Conservation (phyloP, 1,140 invertebrate species). For the Hycleus phaleratus region DNA sequence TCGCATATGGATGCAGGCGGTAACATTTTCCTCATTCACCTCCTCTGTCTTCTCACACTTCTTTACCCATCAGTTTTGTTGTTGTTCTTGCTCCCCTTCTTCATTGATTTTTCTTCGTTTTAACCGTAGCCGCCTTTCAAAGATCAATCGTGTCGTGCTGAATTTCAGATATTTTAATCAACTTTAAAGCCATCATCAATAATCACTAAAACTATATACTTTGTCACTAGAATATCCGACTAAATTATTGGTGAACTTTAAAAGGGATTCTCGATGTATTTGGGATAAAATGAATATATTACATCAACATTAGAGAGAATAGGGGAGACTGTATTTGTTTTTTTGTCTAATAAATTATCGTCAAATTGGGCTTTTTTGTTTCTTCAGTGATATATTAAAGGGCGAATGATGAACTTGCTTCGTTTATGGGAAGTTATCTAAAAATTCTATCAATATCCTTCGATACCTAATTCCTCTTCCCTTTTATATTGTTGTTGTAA, state of each 20-base stretch:
- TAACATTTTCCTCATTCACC: slow-evolving; percentile 7
- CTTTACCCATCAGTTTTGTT: not conserved
- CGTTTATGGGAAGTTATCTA: slow-evolving; percentile 7
- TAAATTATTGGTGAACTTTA: too few relatives aligned
- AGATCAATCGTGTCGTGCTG: slow-evolving; percentile 1
- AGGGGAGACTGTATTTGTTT: not conserved
- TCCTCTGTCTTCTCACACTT: not conserved
- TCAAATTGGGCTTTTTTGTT: slow-evolving; percentile 1
- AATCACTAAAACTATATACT: slow-evolving; percentile 11
- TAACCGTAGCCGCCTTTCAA: slow-evolving; percentile 8
- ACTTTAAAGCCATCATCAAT: slow-evolving; percentile 5
- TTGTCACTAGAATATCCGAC: not conserved
- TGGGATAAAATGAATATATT: slow-evolving; percentile 7
- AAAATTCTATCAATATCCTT: slow-evolving; percentile 16
- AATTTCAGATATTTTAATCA: slow-evolving; percentile 11
- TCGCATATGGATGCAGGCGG: slow-evolving; percentile 21
- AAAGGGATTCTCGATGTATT: too few relatives aligned
- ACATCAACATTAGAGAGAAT: not conserved
- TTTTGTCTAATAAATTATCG: slow-evolving; percentile 2
- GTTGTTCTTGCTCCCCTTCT: not conserved
- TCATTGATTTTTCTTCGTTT: slow-evolving; percentile 11
- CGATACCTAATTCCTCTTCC: slow-evolving; percentile 17
- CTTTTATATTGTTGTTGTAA: slow-evolving; percentile 9
- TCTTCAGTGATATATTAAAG: not conserved
- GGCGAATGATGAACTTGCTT: not conserved